Evolutionary conservation across 2,888 invertebrate genomes (phyloP), one percentile per base, ranked within the genome.

Genomic region (Physocephala rufipes): DNA sequence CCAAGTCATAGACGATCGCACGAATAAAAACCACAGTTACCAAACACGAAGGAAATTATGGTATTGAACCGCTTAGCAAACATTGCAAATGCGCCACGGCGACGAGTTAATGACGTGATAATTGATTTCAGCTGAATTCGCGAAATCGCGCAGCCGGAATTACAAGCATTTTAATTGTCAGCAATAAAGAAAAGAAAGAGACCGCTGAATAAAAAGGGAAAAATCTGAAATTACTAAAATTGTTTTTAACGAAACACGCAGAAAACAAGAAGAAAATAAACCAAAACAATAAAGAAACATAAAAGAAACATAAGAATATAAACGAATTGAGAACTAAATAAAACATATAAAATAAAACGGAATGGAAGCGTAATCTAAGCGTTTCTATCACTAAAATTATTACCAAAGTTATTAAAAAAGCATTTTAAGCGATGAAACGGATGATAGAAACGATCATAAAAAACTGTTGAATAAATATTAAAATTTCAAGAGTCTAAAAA

Each of bases 71-170:
- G 45, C 19, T 15, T 24, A 24, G 53, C 21, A 21, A 55, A 24
- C 1, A 7, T 12, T 53, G 58, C 28, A 2, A 26, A 16, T 1
- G 63, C 47, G 12, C 19, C 45, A 45, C 15, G 45, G 30, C 19
- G 36, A 36, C 36, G 36, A 36, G 30, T 12, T 43, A 53, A 66
- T 24, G 43, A 66, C 24, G 66, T 55, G 66, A 66, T 55, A 55
- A 66, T 55, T 66, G 66, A 55, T 55, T 63, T 63, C 63, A 5
- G 63, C 45, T 26, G 45, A 63, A 47, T 47, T 24, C 47, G 63
- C 62, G 24, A 4, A 9, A 13, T 28, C 28, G 26, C 9, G 58
- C 58, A 7, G 2, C 2, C 24, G 24, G 58, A 26, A 58, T 58
- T 2, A 24, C 58, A 28, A 26, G 58, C 58, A 58, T 24, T 58